These are phyloP conservation scores for Dascillus cervinus DNA, from an alignment of 2,888 invertebrate species.

Conservation along the genomic window DNA sequence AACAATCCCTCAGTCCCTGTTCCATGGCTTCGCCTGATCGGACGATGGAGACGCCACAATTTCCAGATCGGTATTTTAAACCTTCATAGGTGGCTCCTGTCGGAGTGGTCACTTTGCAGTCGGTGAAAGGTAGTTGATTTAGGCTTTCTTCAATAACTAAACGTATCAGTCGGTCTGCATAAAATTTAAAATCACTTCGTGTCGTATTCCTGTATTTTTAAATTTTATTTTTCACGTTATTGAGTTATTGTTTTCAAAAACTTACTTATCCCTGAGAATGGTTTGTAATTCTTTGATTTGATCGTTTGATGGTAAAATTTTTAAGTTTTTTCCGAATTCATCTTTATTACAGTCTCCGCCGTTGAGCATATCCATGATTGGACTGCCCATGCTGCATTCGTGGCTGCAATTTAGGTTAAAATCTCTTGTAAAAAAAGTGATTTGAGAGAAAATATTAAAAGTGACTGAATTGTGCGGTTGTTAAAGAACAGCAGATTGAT, in stretches of 20 bases:
- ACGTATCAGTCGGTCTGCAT: conserved; percentile 94
- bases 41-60: conserved; percentile 97
- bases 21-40: conserved; percentile 60
- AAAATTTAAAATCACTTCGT: conserved; percentile 96
- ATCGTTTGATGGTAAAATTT: conserved; percentile 64
- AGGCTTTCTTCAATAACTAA: conserved; percentile 96
- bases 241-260: conserved; percentile 1
- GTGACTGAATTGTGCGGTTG: no score
- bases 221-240: no score
- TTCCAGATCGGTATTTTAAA: conserved; percentile 90
- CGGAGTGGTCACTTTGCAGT: conserved; percentile 86
- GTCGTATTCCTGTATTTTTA: conserved; percentile 69
- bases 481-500: no score
- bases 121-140: conserved; percentile 91
- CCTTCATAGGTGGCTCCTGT: conserved; percentile 89
- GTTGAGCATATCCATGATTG: conserved; percentile 33
- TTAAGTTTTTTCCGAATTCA: conserved; percentile 59
- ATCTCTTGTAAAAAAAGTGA: no score
- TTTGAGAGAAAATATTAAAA: not conserved
- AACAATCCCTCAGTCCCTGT: conserved; percentile 84
- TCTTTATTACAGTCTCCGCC: conserved; percentile 37
- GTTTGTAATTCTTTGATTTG: conserved; percentile 80
- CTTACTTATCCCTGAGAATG: conserved; percentile 79
- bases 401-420: no score
- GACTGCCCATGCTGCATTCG: conserved; percentile 37